These are phyloP conservation scores for Stictonetta naevosa DNA, from an alignment of 2,113 vertebrate genomes.

Conservation along the genomic window DNA sequence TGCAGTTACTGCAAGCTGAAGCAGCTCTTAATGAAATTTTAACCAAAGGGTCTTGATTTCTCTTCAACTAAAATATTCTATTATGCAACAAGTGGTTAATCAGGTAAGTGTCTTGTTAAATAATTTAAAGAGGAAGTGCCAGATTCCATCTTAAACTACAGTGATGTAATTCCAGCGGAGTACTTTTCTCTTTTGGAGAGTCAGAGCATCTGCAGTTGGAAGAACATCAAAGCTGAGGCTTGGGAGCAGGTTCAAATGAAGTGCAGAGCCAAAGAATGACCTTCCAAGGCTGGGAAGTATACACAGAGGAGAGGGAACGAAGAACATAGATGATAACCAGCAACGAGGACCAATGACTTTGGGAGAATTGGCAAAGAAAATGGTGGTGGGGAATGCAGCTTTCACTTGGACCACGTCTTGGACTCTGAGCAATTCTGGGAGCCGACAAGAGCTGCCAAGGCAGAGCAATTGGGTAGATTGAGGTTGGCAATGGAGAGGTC, in stretches of 20 bases:
- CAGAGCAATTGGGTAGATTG: conserved; percentile 50
- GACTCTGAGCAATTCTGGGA: background rate
- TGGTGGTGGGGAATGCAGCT: background rate
- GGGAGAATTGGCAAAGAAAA: background rate
- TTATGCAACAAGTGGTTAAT: conserved; percentile 41
- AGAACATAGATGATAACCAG: background rate
- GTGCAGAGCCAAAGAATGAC: background rate
- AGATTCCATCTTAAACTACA: background rate
- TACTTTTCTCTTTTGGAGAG: background rate
- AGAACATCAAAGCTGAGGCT: background rate
- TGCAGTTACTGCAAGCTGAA: conserved; percentile 40
- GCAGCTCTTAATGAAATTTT: conserved; percentile 57
- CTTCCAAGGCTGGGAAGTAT: background rate
- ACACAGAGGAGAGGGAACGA: background rate
- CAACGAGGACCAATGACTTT: background rate
- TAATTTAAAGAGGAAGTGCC: background rate
- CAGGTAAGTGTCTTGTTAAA: background rate
- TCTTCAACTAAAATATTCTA: conserved; percentile 37
- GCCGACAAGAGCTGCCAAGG: conserved; percentile 43
- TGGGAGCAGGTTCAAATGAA: background rate
- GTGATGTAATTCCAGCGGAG: background rate
- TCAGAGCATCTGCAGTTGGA: background rate
- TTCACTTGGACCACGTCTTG: background rate
- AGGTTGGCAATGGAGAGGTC: background rate
- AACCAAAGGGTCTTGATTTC: conserved; percentile 38